These are phyloP conservation scores for Osmerus eperlanus DNA, from an alignment of 2,113 vertebrate species.

Conservation along the genomic window DNA sequence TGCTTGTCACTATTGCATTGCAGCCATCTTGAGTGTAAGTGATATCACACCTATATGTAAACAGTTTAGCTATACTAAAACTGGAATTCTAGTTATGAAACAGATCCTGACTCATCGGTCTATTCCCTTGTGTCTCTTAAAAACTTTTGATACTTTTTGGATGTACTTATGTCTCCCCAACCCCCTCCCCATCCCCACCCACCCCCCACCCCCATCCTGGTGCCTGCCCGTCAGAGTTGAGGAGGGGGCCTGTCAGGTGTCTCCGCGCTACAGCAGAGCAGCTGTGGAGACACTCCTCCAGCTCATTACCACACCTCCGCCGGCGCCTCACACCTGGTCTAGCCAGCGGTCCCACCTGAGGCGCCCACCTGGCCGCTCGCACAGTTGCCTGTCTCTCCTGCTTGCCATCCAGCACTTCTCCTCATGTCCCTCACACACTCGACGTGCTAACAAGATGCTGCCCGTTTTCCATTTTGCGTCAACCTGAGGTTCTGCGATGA, in stretches of 20 bases:
- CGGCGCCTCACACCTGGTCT: slow-evolving; percentile 64
- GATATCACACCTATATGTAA: too few species aligned
- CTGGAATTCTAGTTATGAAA: too few species aligned
- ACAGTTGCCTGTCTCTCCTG: background rate
- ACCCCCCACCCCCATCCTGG: background rate
- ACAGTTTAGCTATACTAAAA: too few species aligned
- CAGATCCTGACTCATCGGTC: too few species aligned
- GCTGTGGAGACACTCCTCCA: slow-evolving; percentile 58
- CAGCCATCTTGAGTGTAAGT: too few species aligned
- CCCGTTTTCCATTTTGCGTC: background rate
- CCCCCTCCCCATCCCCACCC: too few species aligned
- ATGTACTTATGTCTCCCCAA: too few species aligned
- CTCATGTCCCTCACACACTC: slow-evolving; percentile 33
- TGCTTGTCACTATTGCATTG: too few species aligned
- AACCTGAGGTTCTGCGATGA: background rate
- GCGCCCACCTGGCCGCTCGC: too few species aligned
- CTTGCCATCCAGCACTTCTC: background rate
- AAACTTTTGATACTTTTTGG: too few species aligned
- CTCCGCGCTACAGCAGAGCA: slow-evolving; percentile 46
- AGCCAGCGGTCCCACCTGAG: slow-evolving; percentile 45
- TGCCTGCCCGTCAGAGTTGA: background rate
- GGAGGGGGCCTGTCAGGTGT: background rate
- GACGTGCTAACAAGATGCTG: too few species aligned
- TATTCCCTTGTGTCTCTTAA: too few species aligned
- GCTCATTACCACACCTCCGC: slow-evolving; percentile 65